phyloP scores from a whole-genome alignment of 2,113 vertebrate species.

The Cynocephalus volans region DNA sequence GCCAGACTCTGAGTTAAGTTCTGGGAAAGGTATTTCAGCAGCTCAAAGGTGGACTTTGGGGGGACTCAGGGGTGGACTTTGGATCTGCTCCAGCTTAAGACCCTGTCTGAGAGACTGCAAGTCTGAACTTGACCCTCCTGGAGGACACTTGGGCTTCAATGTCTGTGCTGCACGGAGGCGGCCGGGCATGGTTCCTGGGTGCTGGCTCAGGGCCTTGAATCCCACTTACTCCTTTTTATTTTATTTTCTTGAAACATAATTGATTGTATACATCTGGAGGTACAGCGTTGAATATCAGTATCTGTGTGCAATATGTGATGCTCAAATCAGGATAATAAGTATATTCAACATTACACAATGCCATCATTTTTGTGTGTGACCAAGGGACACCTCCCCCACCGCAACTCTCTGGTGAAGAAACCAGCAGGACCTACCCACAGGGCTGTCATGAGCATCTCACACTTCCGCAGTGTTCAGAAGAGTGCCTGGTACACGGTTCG shows the following conservation, averaged over 20 bases:
- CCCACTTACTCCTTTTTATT: neutral
- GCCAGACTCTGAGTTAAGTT: neutral
- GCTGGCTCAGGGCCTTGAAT: neutral
- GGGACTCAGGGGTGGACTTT: accelerated
- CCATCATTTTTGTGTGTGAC: too few species aligned
- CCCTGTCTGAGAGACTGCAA: too few species aligned
- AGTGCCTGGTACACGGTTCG: neutral
- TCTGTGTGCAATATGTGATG: too few species aligned
- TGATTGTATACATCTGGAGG: too few species aligned
- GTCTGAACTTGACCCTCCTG: too few species aligned
- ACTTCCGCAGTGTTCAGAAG: neutral
- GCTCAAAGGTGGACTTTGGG: neutral
- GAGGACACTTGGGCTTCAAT: too few species aligned
- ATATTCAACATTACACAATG: too few species aligned
- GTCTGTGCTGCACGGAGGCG: neutral
- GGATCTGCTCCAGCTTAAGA: neutral
- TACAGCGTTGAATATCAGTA: too few species aligned
- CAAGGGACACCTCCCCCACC: accelerated
- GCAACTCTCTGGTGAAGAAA: neutral
- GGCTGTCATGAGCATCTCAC: neutral
- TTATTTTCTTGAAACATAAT: too few species aligned
- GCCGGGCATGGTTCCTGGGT: neutral
- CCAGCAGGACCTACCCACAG: too few species aligned
- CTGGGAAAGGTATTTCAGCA: neutral
- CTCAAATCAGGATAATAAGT: too few species aligned